Percentiles rank a stretch among this genome's conserved stretches.
Conservation (phyloP, 2,888 invertebrate genomes). For the Ophioninae sp. region DNA sequence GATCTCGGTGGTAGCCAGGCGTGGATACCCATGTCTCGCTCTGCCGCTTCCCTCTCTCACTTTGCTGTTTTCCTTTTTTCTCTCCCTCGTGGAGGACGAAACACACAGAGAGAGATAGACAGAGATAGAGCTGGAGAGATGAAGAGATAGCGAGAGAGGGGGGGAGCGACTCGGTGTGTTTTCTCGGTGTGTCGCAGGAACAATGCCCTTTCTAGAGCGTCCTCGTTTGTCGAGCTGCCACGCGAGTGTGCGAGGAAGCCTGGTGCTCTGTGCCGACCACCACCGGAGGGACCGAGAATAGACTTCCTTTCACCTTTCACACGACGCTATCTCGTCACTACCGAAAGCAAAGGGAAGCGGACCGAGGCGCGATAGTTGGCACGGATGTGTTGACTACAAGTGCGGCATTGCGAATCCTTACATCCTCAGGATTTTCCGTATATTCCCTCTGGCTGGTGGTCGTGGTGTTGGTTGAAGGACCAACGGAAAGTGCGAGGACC, state of each 20-base stretch:
- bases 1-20: conserved; percentile 56
- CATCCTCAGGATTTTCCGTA: conserved; percentile 16
- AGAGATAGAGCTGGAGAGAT: too few species aligned
- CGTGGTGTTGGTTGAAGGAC: neutral
- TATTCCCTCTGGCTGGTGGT: neutral
- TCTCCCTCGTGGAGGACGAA: neutral
- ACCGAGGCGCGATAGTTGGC: conserved; percentile 31
- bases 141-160: neutral
- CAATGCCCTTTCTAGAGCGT: conserved; percentile 38
- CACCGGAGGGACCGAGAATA: conserved; percentile 14
- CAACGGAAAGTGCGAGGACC: conserved; percentile 46
- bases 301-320: conserved; percentile 38
- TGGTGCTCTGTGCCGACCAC: neutral
- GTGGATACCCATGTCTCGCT: conserved; percentile 50
- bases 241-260: neutral
- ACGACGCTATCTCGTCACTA: conserved; percentile 17
- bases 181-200: conserved; percentile 44
- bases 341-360: conserved; percentile 11
- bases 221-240: conserved; percentile 24
- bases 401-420: neutral
- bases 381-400: neutral
- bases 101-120: neutral
- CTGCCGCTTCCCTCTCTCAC: conserved; percentile 8
- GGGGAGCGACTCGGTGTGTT: conserved; percentile 3
- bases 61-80: neutral